These are phyloP conservation scores for Ceyx margarethae DNA, from an alignment of 2,113 vertebrate species.

Conservation along the genomic window DNA sequence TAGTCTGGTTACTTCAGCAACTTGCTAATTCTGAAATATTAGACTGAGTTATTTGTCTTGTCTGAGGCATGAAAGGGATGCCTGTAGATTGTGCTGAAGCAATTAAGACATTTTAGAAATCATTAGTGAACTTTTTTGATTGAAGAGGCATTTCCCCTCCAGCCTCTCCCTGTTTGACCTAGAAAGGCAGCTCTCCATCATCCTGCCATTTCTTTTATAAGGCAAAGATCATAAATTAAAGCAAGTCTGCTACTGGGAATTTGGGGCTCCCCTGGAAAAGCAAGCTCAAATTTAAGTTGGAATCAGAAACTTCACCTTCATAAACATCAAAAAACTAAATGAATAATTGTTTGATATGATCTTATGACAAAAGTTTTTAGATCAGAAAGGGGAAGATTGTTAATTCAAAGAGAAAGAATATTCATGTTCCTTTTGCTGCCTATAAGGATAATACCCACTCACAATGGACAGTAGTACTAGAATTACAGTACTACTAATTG, in stretches of 20 bases:
- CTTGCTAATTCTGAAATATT: constrained; percentile 66
- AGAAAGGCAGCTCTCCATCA: constrained; percentile 27
- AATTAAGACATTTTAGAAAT: constrained; percentile 60
- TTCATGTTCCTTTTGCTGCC: neutral
- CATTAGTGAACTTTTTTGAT: constrained; percentile 34
- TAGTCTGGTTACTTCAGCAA: constrained; percentile 65
- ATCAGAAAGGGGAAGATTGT: neutral
- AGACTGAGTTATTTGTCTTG: constrained; percentile 51
- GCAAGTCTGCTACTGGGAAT: neutral
- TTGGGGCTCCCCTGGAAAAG: neutral
- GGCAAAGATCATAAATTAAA: constrained; percentile 24
- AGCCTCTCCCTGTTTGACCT: neutral
- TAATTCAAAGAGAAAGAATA: neutral
- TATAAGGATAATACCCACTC: neutral
- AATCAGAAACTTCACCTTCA: neutral
- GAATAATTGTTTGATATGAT: neutral
- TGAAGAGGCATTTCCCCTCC: constrained; percentile 5
- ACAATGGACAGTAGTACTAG: neutral
- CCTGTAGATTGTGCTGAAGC: neutral
- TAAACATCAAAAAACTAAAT: neutral
- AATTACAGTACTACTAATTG: neutral
- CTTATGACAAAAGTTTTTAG: neutral
- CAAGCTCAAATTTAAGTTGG: neutral
- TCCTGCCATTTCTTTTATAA: constrained; percentile 16
- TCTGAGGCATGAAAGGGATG: constrained; percentile 33